These are phyloP conservation scores for Astreopora myriophthalma DNA, from an alignment of 64 coral and sea anemone genomes.

Conservation along the genomic window DNA sequence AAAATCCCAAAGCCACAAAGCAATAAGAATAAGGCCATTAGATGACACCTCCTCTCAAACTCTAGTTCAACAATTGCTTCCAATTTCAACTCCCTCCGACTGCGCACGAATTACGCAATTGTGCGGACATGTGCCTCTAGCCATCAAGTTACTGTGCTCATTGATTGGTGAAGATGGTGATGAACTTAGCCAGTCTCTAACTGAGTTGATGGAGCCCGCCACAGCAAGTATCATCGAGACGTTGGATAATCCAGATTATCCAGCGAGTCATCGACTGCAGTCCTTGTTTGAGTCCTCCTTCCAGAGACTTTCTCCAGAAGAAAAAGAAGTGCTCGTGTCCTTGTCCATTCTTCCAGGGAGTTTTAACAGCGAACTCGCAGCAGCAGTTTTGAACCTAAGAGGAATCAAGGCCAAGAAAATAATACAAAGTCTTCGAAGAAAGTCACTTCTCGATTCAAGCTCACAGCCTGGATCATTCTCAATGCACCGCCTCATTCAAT, in stretches of 20 bases:
- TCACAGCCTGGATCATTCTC: background rate
- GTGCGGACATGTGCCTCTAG: background rate
- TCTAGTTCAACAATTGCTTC: background rate
- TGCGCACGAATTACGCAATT: background rate
- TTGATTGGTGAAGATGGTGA: background rate
- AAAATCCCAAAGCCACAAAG: background rate
- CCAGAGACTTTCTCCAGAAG: background rate
- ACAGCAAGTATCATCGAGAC: background rate
- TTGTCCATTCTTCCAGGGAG: background rate
- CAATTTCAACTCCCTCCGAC: background rate
- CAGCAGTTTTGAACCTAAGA: background rate
- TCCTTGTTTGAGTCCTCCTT: background rate
- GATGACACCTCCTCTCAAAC: background rate
- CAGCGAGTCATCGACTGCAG: background rate
- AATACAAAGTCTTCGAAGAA: slow-evolving; percentile 16
- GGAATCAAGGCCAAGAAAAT: background rate
- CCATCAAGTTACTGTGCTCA: background rate
- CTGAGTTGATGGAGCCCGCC: background rate
- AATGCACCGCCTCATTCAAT: slow-evolving; percentile 17
- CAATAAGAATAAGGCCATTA: background rate
- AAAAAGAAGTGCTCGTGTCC: slow-evolving; percentile 14
- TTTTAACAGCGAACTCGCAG: slow-evolving; percentile 20
- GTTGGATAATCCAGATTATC: slow-evolving; percentile 1
- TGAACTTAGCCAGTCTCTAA: background rate
- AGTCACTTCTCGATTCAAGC: slow-evolving; percentile 22